Conservation (phyloP, 2,888 invertebrate species). For the Andricus quercusramuli region DNA sequence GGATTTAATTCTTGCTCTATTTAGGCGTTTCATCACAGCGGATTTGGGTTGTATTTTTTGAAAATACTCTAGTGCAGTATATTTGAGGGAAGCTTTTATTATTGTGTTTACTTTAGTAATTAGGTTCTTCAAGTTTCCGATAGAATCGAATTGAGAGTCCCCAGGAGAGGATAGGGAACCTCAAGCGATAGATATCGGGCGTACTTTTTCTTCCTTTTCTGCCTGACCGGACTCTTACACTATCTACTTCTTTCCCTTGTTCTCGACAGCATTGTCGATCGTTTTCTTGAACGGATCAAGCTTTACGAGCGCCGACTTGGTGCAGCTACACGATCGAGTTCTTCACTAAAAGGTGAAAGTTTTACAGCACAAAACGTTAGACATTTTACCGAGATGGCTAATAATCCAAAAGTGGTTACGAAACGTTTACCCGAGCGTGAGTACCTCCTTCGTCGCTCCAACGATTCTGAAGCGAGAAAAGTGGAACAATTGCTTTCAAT, state of each 20-base stretch:
- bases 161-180: slow-evolving; percentile 2
- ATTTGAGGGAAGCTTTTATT: background rate
- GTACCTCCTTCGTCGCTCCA: background rate
- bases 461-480: background rate
- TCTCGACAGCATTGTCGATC: slow-evolving; percentile 39
- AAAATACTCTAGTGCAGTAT: background rate
- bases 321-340: slow-evolving; percentile 29
- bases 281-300: slow-evolving; percentile 35
- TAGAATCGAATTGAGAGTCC: slow-evolving; percentile 25
- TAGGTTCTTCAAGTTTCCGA: slow-evolving; percentile 14
- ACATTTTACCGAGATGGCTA: slow-evolving; percentile 35
- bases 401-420: slow-evolving; percentile 40
- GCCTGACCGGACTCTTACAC: slow-evolving; percentile 32
- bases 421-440: slow-evolving; percentile 18
- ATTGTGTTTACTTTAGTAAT: slow-evolving; percentile 24
- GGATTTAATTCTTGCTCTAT: background rate
- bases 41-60: background rate
- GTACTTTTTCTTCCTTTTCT: slow-evolving; percentile 3
- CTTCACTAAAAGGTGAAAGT: slow-evolving; percentile 37
- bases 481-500: background rate
- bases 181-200: slow-evolving; percentile 8
- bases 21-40: background rate
- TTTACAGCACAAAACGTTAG: slow-evolving; percentile 18
- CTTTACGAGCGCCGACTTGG: slow-evolving; percentile 32
- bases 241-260: slow-evolving; percentile 31